These are phyloP conservation scores for Junonia oenone DNA, from an alignment of 2,888 invertebrate species.

Conservation along the genomic window DNA sequence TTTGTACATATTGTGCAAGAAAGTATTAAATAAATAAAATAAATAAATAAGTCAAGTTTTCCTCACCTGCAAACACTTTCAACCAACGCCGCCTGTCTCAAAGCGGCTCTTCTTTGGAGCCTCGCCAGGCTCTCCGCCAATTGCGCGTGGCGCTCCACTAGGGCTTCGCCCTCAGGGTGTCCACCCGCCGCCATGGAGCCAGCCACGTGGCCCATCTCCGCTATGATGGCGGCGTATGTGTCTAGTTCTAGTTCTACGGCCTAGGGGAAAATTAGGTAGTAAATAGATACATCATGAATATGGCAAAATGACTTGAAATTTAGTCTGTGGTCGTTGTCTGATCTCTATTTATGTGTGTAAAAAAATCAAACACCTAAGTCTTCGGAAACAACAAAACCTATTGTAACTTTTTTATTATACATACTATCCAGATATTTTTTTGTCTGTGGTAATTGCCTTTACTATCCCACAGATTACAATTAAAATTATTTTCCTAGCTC, in stretches of 20 bases:
- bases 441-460: neutral
- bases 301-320: neutral
- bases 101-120: constrained; percentile 88
- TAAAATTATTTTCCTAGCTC: neutral
- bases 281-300: neutral
- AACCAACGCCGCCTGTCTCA: constrained; percentile 91
- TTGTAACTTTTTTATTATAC: neutral
- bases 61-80: constrained; percentile 88
- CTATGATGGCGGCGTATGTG: constrained; percentile 93
- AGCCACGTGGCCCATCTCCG: constrained; percentile 94
- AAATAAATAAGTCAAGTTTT: no score
- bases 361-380: neutral
- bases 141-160: constrained; percentile 86
- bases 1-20: no score
- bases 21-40: no score
- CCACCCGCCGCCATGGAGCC: constrained; percentile 88
- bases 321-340: neutral
- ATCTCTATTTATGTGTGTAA: neutral
- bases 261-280: constrained; percentile 69
- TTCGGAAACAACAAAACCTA: neutral
- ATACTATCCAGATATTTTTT: neutral
- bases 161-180: constrained; percentile 91
- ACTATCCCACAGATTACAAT: neutral
- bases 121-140: constrained; percentile 89
- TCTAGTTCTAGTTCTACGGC: constrained; percentile 94